phyloP scores from a whole-genome alignment of 2,797 vertebrate species.

The Aldrovandia affinis region DNA sequence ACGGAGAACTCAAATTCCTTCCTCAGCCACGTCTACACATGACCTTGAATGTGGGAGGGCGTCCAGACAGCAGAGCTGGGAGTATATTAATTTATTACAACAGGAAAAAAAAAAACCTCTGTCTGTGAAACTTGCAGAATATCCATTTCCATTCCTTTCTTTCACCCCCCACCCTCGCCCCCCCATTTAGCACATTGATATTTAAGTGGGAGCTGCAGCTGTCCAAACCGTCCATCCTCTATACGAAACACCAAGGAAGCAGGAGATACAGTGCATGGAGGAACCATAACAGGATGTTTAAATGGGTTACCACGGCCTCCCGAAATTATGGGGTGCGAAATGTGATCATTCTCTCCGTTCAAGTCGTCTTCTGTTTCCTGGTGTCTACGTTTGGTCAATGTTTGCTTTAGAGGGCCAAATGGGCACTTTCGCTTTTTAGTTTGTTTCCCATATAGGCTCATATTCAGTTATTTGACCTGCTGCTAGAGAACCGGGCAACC shows the following conservation, averaged over 20 bases:
- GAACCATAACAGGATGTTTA: neutral
- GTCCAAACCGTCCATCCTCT: neutral
- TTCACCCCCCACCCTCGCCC: neutral
- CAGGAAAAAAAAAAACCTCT: neutral
- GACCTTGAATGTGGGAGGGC: constrained; percentile 4
- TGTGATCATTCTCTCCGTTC: neutral
- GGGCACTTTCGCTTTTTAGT: neutral
- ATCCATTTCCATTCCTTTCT: neutral
- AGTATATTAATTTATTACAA: neutral
- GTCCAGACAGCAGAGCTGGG: neutral
- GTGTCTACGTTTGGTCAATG: neutral
- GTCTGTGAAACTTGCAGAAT: constrained; percentile 1
- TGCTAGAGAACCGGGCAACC: neutral
- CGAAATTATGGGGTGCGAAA: neutral
- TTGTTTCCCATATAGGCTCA: neutral
- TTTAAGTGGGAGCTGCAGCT: neutral
- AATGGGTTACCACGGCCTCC: neutral
- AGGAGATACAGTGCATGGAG: neutral
- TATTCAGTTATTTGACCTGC: neutral
- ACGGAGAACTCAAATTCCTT: no score
- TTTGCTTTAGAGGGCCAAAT: neutral
- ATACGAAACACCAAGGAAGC: neutral
- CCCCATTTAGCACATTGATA: neutral
- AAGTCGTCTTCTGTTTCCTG: neutral
- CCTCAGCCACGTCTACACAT: neutral